Evolutionary conservation across 2,113 vertebrate genomes (phyloP), one percentile per base, ranked within the genome.

Genomic region (Melospiza melodia): DNA sequence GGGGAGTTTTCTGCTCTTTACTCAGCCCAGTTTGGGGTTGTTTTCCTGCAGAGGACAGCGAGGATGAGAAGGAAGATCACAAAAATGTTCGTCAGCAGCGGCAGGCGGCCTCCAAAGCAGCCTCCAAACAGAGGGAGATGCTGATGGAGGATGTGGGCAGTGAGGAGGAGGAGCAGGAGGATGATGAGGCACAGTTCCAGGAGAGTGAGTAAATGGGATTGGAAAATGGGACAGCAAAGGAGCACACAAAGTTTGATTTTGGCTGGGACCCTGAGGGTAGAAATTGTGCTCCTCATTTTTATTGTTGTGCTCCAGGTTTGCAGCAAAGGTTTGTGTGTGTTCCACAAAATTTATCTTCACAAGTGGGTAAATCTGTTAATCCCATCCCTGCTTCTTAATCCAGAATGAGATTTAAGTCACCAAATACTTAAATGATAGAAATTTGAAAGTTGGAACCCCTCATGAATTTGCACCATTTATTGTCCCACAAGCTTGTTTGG

Each of bases 81-180:
- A 99, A 99, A 98, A 99, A 98, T 41, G 98, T 98, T 7, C 99
- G 99, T 75, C 99, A 99, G 80, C 99, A 99, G 75, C 98, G 99
- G 65, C 99, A 99, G 98, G 99, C 99, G 6, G 99, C 99, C 5
- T 99, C 99, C 77, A 99, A 99, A 98, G 99, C 99, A 3, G 99
- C 99, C 88, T 99, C 99, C 49, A 99, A 99, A 97, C 99, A 99
- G 96, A 97, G 99, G 94, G 99, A 99, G 98, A 99, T 99, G 98
- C 98, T 99, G 44, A 97, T 99, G 97, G 99, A 99, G 12, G 99
- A 99, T 7, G 98, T 98, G 46, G 99, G 99, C 14, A 99, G 99
- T 31, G 99, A 99, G 95, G 99, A 99, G 17, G 99, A 99, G 44
- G 99, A 99, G 37, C 98, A 98, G 0, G 99, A 99, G 59, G 99